These are phyloP conservation scores for Rhinella marina DNA, from an alignment of 2,797 vertebrate genomes.

Conservation along the genomic window DNA sequence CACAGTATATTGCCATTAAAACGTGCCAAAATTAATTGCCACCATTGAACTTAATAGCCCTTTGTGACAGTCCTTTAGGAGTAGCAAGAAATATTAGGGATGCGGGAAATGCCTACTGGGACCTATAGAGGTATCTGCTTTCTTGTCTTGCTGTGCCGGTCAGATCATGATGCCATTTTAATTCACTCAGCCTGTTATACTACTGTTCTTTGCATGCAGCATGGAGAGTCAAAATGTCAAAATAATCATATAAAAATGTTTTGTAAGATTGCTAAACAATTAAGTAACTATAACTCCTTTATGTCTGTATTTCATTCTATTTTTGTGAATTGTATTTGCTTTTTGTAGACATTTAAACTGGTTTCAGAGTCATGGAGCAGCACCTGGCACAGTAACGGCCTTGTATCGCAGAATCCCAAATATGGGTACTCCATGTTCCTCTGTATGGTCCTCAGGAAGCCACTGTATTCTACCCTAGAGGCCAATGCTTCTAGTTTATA, in stretches of 20 bases:
- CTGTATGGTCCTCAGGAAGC: neutral
- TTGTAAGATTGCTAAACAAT: neutral
- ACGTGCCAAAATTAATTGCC: conserved; percentile 85
- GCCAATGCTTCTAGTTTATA: neutral
- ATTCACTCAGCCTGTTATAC: conserved; percentile 70
- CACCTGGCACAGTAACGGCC: neutral
- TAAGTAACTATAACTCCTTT: neutral
- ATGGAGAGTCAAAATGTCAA: neutral
- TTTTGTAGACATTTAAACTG: neutral
- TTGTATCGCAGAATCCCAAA: neutral
- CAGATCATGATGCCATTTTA: conserved; percentile 78
- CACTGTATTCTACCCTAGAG: neutral
- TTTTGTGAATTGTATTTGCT: neutral
- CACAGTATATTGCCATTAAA: conserved; percentile 82
- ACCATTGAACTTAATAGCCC: conserved; percentile 79
- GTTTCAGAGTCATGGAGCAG: neutral
- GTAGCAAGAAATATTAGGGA: conserved; percentile 83
- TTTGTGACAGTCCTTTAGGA: conserved; percentile 81
- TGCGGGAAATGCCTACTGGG: conserved; percentile 78
- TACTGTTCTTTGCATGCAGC: neutral
- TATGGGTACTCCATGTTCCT: neutral
- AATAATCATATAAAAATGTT: neutral
- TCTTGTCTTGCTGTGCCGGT: conserved; percentile 83
- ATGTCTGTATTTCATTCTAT: neutral
- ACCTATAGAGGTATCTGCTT: conserved; percentile 79